Evolutionary conservation across 53 echinoderm and acorn worm genomes (phyloP), one percentile per base, ranked within the genome.

Genomic region (Patiria pectinifera): DNA sequence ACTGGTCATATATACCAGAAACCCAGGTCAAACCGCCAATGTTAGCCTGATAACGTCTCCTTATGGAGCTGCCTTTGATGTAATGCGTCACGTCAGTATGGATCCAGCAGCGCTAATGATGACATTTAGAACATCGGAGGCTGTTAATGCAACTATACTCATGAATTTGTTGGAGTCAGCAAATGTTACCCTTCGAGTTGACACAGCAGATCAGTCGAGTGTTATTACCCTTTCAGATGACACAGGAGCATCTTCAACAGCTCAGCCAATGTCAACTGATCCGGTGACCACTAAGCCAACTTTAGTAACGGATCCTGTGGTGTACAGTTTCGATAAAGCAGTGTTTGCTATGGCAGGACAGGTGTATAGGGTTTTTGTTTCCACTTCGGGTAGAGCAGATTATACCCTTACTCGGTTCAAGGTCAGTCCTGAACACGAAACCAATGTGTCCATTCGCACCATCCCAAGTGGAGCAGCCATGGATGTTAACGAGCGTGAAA

Each of bases 121-220:
- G 24, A 35, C 45, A 2, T 83, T 83, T 15, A 83, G 35, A 63
- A 83, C 83, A 35, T 62, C 62, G 13, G 63, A 83, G 18, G 83
- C 61, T 25, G 83, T 62, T 2, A 62, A 83, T 13, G 35, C 63
- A 25, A 62, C 62, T 61, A 2, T 62, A 25, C 19, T 63, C 43
- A 24, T 83, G 0, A 11, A 5, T 15, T 35, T 83, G 2, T 0
- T 26, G 14, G 83, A 83, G 12, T 63, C 83, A 13, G 83, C 83
- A 26, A 83, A 83, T 58, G 63, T 82, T 45, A 44, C 69, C 3
- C 63, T 35, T 35, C 71, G 71, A 72, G 74, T 86, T n/a, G 72
- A 45, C 26, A 86, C 86, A 86, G 71, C 46, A 71, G 86, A 86
- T 48, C 72, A 19, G 10, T 71, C 48, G 1, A 48, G 71, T 72